Evolutionary conservation across 2,797 vertebrate genomes (phyloP), one percentile per base, ranked within the genome.

Genomic region (Manis pentadactyla): DNA sequence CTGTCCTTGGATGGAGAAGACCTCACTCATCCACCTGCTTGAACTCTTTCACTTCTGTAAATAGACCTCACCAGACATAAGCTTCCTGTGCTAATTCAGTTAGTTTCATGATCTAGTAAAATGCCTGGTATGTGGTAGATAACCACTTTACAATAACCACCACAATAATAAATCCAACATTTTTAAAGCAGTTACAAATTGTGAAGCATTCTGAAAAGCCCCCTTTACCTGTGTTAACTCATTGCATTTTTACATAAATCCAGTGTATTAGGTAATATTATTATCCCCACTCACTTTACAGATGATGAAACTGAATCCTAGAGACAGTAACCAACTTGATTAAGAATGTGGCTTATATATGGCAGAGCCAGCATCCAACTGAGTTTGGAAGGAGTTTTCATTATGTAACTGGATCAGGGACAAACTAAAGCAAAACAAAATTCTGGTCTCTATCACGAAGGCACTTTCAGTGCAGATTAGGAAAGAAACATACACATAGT

Each of bases 11-110:
- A 5, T 18, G 37, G 19, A 39, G n/a, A 8, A 31, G 19, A 13
- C 17, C 21, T 27, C 7, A 2, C 5, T 2, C 2, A 1, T 15
- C 51, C 11, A 57, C 5, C 21, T 18, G 4, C 3, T 34, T 42
- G 6, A 0, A 8, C 25, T 13, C 6, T 19, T 51, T 75, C 8
- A 69, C 23, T 79, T 55, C 21, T 64, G 2, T 51, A 83, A 21
- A 31, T n/a, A 71, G 23, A 39, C 4, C 29, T 77, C 17, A n/a
- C 0, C 19, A 4, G 53, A 31, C 7, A 57, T 12, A 7, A 73
- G 31, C 5, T 75, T 57, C 7, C 78, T 17, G 27, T 86, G 18
- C 49, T 29, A 34, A 14, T 17, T 73, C 27, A 46, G 4, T 59
- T 87, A 31, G 31, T 55, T 78, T 87, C 5, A 29, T 5, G 17